Percentiles rank a stretch among this genome's conserved stretches.
phyloP scores from a whole-genome alignment of 2,888 invertebrate species.

The Brenthis hecate region DNA sequence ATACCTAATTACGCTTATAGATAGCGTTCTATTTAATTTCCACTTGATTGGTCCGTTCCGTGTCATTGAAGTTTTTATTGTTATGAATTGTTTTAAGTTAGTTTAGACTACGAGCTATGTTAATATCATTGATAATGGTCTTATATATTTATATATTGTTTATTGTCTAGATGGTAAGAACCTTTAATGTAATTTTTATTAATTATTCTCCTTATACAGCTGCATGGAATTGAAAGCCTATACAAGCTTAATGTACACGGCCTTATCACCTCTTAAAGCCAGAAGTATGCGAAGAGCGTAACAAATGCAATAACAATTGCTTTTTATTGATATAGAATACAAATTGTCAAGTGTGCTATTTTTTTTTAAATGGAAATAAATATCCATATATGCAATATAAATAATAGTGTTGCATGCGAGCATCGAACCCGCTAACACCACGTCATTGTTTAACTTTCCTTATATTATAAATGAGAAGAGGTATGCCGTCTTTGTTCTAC shows the following conservation, averaged over 20 bases:
- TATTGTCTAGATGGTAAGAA: not conserved
- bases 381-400: too few relatives aligned
- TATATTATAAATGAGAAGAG: too few relatives aligned
- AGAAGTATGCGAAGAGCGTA: too few relatives aligned
- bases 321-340: too few relatives aligned
- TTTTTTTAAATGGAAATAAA: too few relatives aligned
- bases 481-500: too few relatives aligned
- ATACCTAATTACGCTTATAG: constrained; percentile 67
- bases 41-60: constrained; percentile 65
- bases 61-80: constrained; percentile 73
- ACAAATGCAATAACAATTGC: too few relatives aligned
- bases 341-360: too few relatives aligned
- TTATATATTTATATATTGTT: not conserved
- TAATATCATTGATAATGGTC: not conserved
- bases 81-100: constrained; percentile 68
- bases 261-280: not conserved
- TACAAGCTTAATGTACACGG: not conserved
- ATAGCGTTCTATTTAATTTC: constrained; percentile 74
- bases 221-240: not conserved
- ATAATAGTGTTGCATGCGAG: too few relatives aligned
- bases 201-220: not conserved
- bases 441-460: too few relatives aligned
- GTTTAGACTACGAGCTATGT: not conserved
- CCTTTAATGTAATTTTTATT: constrained; percentile 5
- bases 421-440: too few relatives aligned